phyloP scores from a whole-genome alignment of 1,140 invertebrate genomes.

The Caerostris extrusa region DNA sequence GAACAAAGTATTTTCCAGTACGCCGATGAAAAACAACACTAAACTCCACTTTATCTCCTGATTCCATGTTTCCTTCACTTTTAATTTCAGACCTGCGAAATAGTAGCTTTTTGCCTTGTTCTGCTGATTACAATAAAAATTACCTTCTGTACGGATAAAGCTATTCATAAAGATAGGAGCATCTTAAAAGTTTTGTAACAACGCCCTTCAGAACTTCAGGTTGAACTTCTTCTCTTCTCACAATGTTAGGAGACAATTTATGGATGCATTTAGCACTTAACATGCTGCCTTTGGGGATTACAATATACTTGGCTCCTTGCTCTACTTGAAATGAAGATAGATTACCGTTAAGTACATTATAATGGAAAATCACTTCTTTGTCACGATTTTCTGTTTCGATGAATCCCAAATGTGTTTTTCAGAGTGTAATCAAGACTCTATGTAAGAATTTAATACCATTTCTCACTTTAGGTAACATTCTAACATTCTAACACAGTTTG shows the following conservation, averaged over 20 bases:
- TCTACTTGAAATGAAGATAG: conserved; percentile 91
- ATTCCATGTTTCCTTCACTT: conserved; percentile 89
- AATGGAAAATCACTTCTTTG: conserved; percentile 98
- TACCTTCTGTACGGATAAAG: conserved; percentile 93
- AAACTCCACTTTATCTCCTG: conserved; percentile 92
- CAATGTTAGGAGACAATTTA: conserved; percentile 88
- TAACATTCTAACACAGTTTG: conserved; percentile 46
- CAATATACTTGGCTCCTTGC: conserved; percentile 94
- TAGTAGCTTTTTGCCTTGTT: conserved; percentile 96
- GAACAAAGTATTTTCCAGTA: too few relatives aligned
- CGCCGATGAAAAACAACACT: too few relatives aligned
- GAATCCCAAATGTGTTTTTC: conserved; percentile 98
- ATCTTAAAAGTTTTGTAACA: conserved; percentile 91
- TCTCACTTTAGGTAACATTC: conserved; percentile 47
- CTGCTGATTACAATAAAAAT: conserved; percentile 94
- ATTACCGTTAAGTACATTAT: conserved; percentile 93
- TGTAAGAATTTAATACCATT: conserved; percentile 79
- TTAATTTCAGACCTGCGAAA: conserved; percentile 99
- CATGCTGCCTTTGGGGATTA: conserved; percentile 89
- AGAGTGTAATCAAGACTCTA: conserved; percentile 95
- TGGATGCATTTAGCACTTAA: conserved; percentile 95
- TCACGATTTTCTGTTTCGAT: conserved; percentile 97
- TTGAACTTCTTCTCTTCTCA: conserved; percentile 83
- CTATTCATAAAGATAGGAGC: conserved; percentile 95
- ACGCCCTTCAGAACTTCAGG: conserved; percentile 88